Percentiles rank a stretch among this genome's conserved stretches.
phyloP scores from a whole-genome alignment of 64 coral and sea anemone species.

The Stichodactyla mertensii region DNA sequence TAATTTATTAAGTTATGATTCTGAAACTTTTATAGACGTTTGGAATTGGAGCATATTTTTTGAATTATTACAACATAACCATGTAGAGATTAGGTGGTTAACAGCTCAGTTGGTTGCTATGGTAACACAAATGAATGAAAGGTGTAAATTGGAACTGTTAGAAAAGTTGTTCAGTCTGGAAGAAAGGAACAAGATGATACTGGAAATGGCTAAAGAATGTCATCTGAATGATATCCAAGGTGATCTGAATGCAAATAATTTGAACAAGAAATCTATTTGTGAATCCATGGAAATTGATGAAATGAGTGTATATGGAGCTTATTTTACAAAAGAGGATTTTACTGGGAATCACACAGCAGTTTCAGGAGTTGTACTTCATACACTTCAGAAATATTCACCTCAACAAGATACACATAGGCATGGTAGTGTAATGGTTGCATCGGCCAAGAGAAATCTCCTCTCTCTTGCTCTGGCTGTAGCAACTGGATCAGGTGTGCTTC shows the following conservation, averaged over 20 bases:
- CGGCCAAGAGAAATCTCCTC: slow-evolving; percentile 64
- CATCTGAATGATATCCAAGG: neutral
- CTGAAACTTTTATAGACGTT: slow-evolving; percentile 41
- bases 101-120: slow-evolving; percentile 60
- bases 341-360: slow-evolving; percentile 48
- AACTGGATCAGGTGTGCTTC: slow-evolving; percentile 64
- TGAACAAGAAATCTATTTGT: slow-evolving; percentile 7
- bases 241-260: neutral
- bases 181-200: slow-evolving; percentile 42
- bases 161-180: slow-evolving; percentile 41
- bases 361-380: slow-evolving; percentile 66
- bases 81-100: slow-evolving; percentile 53
- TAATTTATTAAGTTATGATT: slow-evolving; percentile 65
- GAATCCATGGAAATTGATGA: slow-evolving; percentile 21
- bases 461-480: slow-evolving; percentile 73
- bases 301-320: neutral
- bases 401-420: neutral
- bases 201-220: slow-evolving; percentile 22
- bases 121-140: slow-evolving; percentile 65
- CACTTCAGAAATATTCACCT: neutral
- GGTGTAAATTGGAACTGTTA: slow-evolving; percentile 38
- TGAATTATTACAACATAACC: slow-evolving; percentile 19
- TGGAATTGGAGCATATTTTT: slow-evolving; percentile 71
- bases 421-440: slow-evolving; percentile 68
- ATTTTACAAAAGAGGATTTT: slow-evolving; percentile 73